Evolutionary conservation across 2,113 vertebrate genomes (phyloP), one percentile per base, ranked within the genome.

Genomic region (Petrocephalus zakoni): DNA sequence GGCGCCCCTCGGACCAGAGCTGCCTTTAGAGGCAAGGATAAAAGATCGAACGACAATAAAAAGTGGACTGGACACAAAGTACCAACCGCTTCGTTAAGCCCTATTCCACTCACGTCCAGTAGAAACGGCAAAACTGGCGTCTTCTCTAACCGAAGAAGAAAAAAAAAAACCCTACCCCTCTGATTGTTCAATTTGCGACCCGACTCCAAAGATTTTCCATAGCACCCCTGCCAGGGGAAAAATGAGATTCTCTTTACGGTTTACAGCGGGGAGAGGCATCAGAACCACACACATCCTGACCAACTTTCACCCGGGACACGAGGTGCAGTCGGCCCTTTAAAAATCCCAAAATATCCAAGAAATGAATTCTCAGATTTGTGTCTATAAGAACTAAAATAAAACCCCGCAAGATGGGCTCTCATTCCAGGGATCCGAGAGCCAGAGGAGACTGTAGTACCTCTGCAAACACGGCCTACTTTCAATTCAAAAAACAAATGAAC

Each of bases 401-500:
- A 83, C 81, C 42, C 37, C 21, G 37, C 37, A 83, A 83, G 81
- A 46, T 47, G 81, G 81, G 81, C 46, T 81, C 42, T 61, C 86
- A 68, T 56, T 64, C 46, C 17, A 87, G 42, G 22, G 13, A 87
- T 55, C 1, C 29, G 72, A 78, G 52, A 55, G 46, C 64, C 87
- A 42, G 25, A 61, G 37, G 17, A 46, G 25, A n/a, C 56, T 15
- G 29, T 53, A 58, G 21, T 83, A 61, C 51, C 52, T 46, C 78
- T 51, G 86, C 53, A 83, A 25, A 78, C 51, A 82, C 22, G 53
- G 92, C 89, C 91, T 92, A 91, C 89, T 89, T 92, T 87, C 89
- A 89, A 91, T 92, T 93, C 75, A 88, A 88, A 91, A 89, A 82
- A 88, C 89, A 91, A 89, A 90, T 90, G 90, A 93, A 93, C 92